Percentiles rank a stretch among this genome's conserved stretches.
These are phyloP conservation scores for Scolopax mira DNA, from an alignment of 2,113 vertebrate genomes.

Conservation along the genomic window DNA sequence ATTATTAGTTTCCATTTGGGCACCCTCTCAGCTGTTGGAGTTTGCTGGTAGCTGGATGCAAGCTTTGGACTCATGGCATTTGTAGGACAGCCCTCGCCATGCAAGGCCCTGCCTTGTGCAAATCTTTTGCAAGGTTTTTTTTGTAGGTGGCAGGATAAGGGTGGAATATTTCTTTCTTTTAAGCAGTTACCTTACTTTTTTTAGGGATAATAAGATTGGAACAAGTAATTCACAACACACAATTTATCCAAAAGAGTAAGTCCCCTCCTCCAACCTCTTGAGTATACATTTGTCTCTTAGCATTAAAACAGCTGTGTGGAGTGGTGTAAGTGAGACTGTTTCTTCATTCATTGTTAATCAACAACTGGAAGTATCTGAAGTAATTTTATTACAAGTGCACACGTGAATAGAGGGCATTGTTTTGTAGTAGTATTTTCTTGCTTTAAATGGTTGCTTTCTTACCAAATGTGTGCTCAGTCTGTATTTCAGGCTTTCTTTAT, in stretches of 20 bases:
- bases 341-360: not conserved
- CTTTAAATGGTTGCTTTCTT: not conserved
- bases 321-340: not conserved
- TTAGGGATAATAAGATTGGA: not conserved
- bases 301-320: not conserved
- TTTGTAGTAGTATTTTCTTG: not conserved
- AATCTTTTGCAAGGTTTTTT: not conserved
- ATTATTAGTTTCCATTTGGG: not conserved
- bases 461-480: fast-evolving
- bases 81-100: not conserved
- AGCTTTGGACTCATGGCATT: not conserved
- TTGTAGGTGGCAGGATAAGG: not conserved
- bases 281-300: not conserved
- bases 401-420: not conserved
- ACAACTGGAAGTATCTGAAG: not conserved
- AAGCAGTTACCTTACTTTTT: not conserved
- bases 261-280: not conserved
- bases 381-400: not conserved
- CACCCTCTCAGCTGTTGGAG: not conserved
- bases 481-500: not conserved
- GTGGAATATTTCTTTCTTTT: not conserved
- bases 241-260: not conserved
- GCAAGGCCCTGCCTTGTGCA: not conserved
- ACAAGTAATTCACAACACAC: not conserved
- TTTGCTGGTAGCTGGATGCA: not conserved